Evolutionary conservation across 1,140 invertebrate species (phyloP), one percentile per base, ranked within the genome.

Genomic region (Dolichoris vasculosae): DNA sequence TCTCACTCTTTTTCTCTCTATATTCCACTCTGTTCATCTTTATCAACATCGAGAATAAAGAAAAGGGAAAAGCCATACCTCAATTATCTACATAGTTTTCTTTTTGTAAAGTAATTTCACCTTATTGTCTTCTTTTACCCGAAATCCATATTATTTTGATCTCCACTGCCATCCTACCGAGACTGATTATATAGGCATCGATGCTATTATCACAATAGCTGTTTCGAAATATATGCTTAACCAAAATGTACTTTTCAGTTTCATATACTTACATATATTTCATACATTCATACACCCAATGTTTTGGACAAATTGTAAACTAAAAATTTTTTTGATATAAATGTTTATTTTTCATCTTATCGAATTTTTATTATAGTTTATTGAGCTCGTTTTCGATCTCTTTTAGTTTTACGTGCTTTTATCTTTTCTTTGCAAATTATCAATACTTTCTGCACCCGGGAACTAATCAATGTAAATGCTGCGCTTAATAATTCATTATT

Each of bases 181-280:
- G 88, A 88, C 89, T 90, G 85, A 89, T 90, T 88, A 90, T 86
- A 59, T 76, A 78, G 46, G 64, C 83, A 40, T 13, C 75, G 63
- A 17, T 30, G 13, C n/a, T 63, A 3, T 23, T 64, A n/a, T 15
- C 11, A 23, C 51, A 43, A 11, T 59, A 46, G 48, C 30, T 63
- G 11, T n/a, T 32, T 1, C 32, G 1, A 64, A 43, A 73, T 73
- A 82, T 32, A 55, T 20, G 48, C 13, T 82, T 73, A 73, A 48
- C 48, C 17, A 43, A 32, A 13, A 32, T 17, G 40, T 48, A 51
- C 13, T 80, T 30, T 20, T 46, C 23, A 38, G 26, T 1, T 55
- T n/a, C n/a, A 46, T 32, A 15, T 67, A 11, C 30, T 23, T 35
- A 32, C 0, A 26, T 55, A 30, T 30, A 46, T 35, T 32, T 17